These are phyloP conservation scores for Eretmochelys imbricata DNA, from an alignment of 2,113 vertebrate species.

Conservation along the genomic window DNA sequence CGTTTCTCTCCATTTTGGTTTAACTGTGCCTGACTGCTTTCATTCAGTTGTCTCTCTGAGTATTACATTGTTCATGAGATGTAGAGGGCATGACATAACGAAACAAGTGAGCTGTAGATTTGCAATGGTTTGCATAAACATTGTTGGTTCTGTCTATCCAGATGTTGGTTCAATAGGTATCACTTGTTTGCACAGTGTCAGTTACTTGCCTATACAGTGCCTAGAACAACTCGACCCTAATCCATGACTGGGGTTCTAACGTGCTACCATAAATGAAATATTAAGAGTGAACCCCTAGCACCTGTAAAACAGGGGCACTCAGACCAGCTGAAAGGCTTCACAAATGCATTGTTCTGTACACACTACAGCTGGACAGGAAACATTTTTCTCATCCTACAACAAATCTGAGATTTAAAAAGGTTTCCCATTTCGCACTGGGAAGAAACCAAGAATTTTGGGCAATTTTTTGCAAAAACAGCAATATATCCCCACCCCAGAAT, in stretches of 20 bases:
- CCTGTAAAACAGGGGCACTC: background rate
- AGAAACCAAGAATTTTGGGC: no score
- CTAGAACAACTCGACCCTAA: background rate
- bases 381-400: no score
- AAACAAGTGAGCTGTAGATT: background rate
- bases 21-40: background rate
- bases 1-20: background rate
- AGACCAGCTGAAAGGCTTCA: background rate
- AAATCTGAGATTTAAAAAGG: no score
- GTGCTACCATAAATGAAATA: background rate
- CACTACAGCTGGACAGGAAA: background rate
- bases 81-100: background rate
- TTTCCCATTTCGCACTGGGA: no score
- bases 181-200: rapidly evolving
- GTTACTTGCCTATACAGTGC: background rate
- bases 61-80: background rate
- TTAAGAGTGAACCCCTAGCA: background rate
- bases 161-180: background rate
- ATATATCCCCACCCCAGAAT: no score
- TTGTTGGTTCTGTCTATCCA: background rate
- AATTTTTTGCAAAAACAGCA: no score
- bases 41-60: background rate
- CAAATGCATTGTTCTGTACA: background rate
- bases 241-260: background rate
- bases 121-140: background rate